phyloP scores from a whole-genome alignment of 2,113 vertebrate genomes.

The Amphiprion ocellaris region DNA sequence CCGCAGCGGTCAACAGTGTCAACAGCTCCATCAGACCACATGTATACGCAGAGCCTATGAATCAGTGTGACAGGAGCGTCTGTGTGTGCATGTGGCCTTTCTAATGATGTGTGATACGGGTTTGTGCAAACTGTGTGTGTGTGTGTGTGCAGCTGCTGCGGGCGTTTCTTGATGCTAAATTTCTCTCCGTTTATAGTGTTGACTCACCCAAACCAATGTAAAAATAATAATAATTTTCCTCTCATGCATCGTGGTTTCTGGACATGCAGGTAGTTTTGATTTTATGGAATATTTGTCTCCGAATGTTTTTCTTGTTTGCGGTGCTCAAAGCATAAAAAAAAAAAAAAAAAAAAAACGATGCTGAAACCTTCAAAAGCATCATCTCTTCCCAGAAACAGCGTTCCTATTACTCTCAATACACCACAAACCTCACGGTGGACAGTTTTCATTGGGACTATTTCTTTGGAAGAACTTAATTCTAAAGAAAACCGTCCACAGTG shows the following conservation, averaged over 20 bases:
- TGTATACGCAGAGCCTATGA: conserved; percentile 62
- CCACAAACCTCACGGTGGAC: conserved; percentile 53
- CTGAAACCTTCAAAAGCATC: conserved; percentile 14
- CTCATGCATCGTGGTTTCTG: neutral
- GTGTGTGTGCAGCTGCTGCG: conserved; percentile 55
- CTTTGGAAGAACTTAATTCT: conserved; percentile 26
- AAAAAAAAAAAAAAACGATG: conserved; percentile 7
- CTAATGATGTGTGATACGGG: conserved; percentile 63
- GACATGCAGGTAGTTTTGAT: neutral
- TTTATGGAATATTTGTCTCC: neutral
- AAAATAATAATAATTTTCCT: neutral
- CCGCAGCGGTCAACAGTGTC: conserved; percentile 77
- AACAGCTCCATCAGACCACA: conserved; percentile 72
- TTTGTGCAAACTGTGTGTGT: conserved; percentile 43
- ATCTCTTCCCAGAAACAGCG: conserved; percentile 52
- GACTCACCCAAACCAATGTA: neutral
- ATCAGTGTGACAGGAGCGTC: conserved; percentile 68
- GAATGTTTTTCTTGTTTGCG: conserved; percentile 20
- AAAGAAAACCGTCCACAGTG: conserved; percentile 53
- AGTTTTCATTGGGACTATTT: conserved; percentile 53
- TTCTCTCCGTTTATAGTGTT: conserved; percentile 11
- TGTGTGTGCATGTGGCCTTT: conserved; percentile 60
- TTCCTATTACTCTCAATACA: conserved; percentile 39
- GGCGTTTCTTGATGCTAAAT: conserved; percentile 26
- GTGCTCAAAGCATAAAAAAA: neutral